A percentile compares a stretch with the other conserved stretches of the same genome.
Conservation (phyloP, 2,797 vertebrate species). For the Todus mexicanus region DNA sequence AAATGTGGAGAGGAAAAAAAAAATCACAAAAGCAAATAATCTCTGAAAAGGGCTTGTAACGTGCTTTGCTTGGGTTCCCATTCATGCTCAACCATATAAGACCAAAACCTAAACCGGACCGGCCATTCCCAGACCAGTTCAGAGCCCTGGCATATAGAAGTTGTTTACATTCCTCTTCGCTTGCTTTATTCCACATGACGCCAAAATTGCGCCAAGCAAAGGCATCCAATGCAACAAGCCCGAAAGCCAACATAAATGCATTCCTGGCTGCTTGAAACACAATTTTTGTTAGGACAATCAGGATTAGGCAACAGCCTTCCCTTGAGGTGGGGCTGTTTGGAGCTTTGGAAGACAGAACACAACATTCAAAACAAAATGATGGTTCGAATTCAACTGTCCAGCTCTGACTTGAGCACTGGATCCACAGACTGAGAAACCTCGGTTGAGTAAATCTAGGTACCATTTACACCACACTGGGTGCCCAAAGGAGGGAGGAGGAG, state of each 20-base stretch:
- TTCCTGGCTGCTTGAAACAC: slow-evolving; percentile 5
- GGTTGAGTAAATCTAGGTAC: not conserved
- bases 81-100: not conserved
- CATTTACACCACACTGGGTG: not conserved
- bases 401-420: rapidly evolving
- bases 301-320: not conserved
- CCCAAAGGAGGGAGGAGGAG: not conserved
- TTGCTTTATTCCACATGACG: not conserved
- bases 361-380: not conserved
- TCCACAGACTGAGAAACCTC: not conserved
- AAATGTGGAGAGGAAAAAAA: not conserved
- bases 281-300: not conserved
- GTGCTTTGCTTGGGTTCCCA: not conserved
- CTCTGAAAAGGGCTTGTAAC: not conserved
- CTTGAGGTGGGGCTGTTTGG: not conserved
- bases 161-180: not conserved
- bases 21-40: not conserved
- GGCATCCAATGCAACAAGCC: not conserved
- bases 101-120: slow-evolving; percentile 5
- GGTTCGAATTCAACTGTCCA: rapidly evolving
- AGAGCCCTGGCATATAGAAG: not conserved
- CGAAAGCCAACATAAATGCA: slow-evolving; percentile 25
- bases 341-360: not conserved
- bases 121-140: not conserved
- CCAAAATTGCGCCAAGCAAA: slow-evolving; percentile 7